Percentiles rank a stretch among this genome's conserved stretches.
phyloP scores from a whole-genome alignment of 2,888 invertebrate genomes.

The Acholoe squamosa region DNA sequence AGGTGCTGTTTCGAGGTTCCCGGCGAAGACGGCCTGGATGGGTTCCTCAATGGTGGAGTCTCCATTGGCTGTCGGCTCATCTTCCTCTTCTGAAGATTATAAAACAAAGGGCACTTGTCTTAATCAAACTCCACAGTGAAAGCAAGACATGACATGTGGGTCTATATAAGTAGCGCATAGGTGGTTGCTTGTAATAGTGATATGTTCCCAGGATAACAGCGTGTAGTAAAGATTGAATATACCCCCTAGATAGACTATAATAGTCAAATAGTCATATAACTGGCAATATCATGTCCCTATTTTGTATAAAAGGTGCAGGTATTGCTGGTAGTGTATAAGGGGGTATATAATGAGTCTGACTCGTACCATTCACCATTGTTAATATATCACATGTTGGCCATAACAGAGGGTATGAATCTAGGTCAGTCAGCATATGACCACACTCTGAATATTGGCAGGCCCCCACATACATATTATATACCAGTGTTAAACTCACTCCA shows the following conservation, averaged over 20 bases:
- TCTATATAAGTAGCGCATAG: too few species aligned
- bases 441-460: background rate
- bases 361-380: background rate
- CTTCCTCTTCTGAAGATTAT: background rate
- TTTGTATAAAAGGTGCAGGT: too few species aligned
- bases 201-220: too few species aligned
- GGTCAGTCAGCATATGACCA: background rate
- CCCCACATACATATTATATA: background rate
- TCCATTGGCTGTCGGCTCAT: background rate
- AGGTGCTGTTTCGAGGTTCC: slow-evolving; percentile 42
- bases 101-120: too few species aligned
- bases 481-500: too few species aligned
- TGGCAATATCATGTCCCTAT: too few species aligned
- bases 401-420: background rate
- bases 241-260: too few species aligned
- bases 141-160: background rate
- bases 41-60: slow-evolving; percentile 20
- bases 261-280: too few species aligned
- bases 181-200: too few species aligned
- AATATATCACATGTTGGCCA: too few species aligned
- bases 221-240: too few species aligned
- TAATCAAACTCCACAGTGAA: background rate
- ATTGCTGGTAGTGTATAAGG: too few species aligned
- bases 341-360: background rate
- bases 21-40: background rate